Evolutionary conservation across 2,113 vertebrate genomes (phyloP).

Genomic region (Bubo scandiacus): DNA sequence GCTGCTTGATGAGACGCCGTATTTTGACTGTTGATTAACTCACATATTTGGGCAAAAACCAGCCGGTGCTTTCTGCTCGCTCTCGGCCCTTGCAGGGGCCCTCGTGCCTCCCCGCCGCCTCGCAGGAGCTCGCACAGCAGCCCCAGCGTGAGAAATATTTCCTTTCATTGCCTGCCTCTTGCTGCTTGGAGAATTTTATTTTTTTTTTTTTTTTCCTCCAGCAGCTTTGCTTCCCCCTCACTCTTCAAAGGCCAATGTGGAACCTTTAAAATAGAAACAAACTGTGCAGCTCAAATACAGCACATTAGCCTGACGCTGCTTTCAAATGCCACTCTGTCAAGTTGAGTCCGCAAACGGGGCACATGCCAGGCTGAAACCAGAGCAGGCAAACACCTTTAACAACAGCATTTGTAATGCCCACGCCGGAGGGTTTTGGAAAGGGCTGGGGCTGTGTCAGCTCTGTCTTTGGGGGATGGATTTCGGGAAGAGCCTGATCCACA

Average conservation of each 20-base stretch:
- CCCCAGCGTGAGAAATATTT: neutral
- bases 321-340: neutral
- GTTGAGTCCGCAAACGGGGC: accelerated
- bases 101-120: accelerated
- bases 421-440: accelerated
- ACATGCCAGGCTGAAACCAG: neutral
- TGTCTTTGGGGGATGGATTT: neutral
- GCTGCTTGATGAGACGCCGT: accelerated
- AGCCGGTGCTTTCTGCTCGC: accelerated
- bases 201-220: neutral
- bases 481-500: accelerated
- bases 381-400: neutral
- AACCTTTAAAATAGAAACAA: constrained; percentile 6
- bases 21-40: neutral
- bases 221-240: neutral
- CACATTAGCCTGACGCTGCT: accelerated
- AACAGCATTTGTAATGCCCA: accelerated
- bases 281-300: neutral
- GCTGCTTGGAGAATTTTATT: neutral
- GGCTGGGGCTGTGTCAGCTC: neutral
- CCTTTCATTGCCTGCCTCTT: neutral
- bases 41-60: neutral
- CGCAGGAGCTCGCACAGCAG: neutral
- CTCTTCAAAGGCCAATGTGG: neutral
- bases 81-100: neutral